phyloP scores from a whole-genome alignment of 1,140 invertebrate genomes.

The Hormaphis cornu region DNA sequence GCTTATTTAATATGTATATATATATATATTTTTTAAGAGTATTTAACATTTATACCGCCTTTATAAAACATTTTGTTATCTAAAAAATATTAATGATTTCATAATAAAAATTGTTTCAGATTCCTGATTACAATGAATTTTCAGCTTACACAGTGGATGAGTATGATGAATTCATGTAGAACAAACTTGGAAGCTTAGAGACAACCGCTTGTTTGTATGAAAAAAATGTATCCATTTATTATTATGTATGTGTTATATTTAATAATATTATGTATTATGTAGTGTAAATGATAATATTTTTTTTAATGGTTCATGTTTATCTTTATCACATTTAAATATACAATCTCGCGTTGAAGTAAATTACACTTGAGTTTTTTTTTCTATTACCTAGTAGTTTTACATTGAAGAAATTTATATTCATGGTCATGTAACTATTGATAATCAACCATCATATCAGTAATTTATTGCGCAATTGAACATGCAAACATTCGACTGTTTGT shows the following conservation, averaged over 20 bases:
- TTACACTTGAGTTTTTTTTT: too few relatives aligned
- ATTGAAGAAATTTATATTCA: too few relatives aligned
- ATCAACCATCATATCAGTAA: too few relatives aligned
- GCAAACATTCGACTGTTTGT: too few relatives aligned
- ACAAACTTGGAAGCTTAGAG: neutral
- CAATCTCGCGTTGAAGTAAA: neutral
- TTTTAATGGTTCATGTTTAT: constrained; percentile 11
- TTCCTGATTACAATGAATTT: constrained; percentile 49
- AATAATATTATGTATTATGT: constrained; percentile 2
- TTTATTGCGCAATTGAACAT: too few relatives aligned
- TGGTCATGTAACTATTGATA: too few relatives aligned
- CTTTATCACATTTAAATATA: constrained; percentile 27
- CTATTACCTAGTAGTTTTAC: too few relatives aligned
- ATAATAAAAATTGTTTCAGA: constrained; percentile 37
- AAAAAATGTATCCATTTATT: constrained; percentile 4
- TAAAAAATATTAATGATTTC: too few relatives aligned
- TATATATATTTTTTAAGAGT: constrained; percentile 19
- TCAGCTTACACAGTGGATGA: constrained; percentile 50
- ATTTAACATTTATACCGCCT: constrained; percentile 21
- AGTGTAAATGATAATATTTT: constrained; percentile 15
- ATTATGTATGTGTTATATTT: neutral
- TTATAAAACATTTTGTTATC: too few relatives aligned
- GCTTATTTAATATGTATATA: too few relatives aligned
- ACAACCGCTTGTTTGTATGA: neutral
- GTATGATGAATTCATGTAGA: constrained; percentile 58